phyloP scores from a whole-genome alignment of 1,140 invertebrate species.

The Euglossa dilemma region DNA sequence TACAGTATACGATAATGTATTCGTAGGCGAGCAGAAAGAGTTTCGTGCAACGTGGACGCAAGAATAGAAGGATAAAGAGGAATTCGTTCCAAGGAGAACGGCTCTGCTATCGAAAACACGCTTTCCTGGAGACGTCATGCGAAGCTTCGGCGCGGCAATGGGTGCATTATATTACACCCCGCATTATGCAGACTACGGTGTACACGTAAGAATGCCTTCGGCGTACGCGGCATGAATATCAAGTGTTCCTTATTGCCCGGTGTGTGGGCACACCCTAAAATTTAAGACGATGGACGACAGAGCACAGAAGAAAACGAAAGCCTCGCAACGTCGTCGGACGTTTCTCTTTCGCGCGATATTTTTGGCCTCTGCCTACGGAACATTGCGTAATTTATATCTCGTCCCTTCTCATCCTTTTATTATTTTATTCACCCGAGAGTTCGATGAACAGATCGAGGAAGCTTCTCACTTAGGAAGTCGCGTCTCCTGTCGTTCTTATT shows the following conservation, averaged over 20 bases:
- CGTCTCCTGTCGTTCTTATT: background rate
- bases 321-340: background rate
- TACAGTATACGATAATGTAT: background rate
- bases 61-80: conserved; percentile 4
- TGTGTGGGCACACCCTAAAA: conserved; percentile 59
- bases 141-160: conserved; percentile 33
- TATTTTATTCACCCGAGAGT: background rate
- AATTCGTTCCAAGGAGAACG: conserved; percentile 45
- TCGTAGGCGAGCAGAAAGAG: background rate
- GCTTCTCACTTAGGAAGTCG: background rate
- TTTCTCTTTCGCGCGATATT: conserved; percentile 40
- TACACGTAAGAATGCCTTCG: conserved; percentile 54
- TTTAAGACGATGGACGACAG: conserved; percentile 25
- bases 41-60: no score
- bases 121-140: conserved; percentile 42
- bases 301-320: conserved; percentile 48
- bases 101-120: conserved; percentile 45
- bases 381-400: background rate
- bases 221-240: conserved; percentile 48
- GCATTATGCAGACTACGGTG: conserved; percentile 52
- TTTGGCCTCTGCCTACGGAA: background rate
- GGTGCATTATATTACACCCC: conserved; percentile 51
- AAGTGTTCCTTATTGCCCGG: conserved; percentile 39
- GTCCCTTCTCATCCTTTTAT: background rate
- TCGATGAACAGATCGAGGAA: conserved; percentile 4